Conservation (phyloP, 2,888 invertebrate genomes). For the Chydorus sphaericus region DNA sequence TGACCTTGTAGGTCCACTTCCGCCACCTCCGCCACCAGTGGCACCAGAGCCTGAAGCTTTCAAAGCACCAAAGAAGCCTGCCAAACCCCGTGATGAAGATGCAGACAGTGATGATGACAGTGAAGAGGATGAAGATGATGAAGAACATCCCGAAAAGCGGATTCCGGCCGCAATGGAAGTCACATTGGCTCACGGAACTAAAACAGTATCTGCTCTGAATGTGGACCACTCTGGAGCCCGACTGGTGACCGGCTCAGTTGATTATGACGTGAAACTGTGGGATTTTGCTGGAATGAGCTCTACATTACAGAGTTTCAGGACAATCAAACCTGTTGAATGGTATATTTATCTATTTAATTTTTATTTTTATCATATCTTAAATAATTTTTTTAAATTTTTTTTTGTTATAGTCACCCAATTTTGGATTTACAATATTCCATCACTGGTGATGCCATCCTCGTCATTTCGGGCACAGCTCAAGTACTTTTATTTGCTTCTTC, state of each 20-base stretch:
- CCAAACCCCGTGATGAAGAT: conserved; percentile 6
- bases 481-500: conserved; percentile 12
- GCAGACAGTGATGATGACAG: conserved; percentile 18
- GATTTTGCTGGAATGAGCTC: conserved; percentile 98
- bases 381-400: conserved; percentile 13
- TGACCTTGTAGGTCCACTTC: background rate
- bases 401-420: conserved; percentile 56
- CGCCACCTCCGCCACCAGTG: background rate
- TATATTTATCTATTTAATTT: conserved; percentile 19
- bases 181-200: conserved; percentile 71
- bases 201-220: conserved; percentile 76
- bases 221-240: conserved; percentile 91
- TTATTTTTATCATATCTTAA: background rate
- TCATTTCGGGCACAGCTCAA: conserved; percentile 79
- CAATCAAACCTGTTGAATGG: conserved; percentile 83
- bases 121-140: conserved; percentile 20
- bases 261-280: conserved; percentile 94
- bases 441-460: conserved; percentile 84
- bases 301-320: conserved; percentile 75
- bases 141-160: conserved; percentile 20
- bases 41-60: background rate
- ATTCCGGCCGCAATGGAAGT: conserved; percentile 43
- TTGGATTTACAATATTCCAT: conserved; percentile 76
- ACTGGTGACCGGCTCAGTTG: conserved; percentile 76
- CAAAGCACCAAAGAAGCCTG: background rate